Base-by-base conservation (phyloP, 2,888 invertebrate genomes). In the Trachelus troglodyta region DNA sequence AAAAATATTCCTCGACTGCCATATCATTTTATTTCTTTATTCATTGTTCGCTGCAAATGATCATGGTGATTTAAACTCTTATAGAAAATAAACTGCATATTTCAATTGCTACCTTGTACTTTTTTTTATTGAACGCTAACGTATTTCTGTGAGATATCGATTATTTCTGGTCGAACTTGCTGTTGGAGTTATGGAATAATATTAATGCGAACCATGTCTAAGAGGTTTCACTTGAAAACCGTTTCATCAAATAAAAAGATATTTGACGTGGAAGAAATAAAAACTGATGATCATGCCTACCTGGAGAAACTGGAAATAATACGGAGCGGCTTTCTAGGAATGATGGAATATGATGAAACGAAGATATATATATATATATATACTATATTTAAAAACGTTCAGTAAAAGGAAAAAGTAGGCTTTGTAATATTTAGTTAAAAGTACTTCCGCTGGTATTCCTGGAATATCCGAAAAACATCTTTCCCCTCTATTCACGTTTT, bases 321-420 rank as follows among this genome's bases (percentile, higher is more conserved):
- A 56, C 56, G 2, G 56, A 56, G 56, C 15, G 23, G 9, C 23
- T 56, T 56, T 23, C 9, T 23, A 56, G 23, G 56, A 71, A 71
- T 71, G 71, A 71, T 71, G 71, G 71, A 71, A 71, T 71, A 71
- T 71, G 71, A 71, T 71, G 15, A 71, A 71, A 71, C 33, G 71
- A 23, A 56, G 9, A 35, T 35, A 35, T 12, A 37, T 37, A 37
- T 37, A 1, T 34, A 34, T 40, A 37, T 37, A 12, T 35, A 12
- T 12, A 12, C 35, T 40, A 40, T 40, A 56, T 56, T 0, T 23
- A 15, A 9, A 23, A 56, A 9, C 4, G 23, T 56, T 56, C 15
- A 23, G 56, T 0, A 4, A 56, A 56, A 56, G 23, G 40, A 56
- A 23, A 9, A 9, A 56, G 56, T 23, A 23, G 9, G 56, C 23